Evolutionary conservation across 2,888 invertebrate genomes (phyloP), one percentile per base, ranked within the genome.

Genomic region (Nymphalis urticae): DNA sequence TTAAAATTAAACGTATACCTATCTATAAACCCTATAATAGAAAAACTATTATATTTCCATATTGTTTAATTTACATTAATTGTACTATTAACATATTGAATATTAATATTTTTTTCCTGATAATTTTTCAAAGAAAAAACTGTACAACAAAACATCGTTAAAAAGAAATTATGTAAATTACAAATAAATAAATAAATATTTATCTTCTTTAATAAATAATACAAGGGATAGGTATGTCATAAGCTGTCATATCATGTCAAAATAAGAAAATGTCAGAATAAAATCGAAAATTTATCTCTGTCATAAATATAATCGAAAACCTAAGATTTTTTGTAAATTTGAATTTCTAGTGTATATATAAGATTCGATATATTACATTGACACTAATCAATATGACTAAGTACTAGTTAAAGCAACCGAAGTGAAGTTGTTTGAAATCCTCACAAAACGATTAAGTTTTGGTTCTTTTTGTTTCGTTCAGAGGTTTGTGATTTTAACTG

Each of bases 401-500:
- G 13, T 58, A 19, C 36, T 58, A 42, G 27, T 58, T 58, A 13
- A 58, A 32, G 8, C 36, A 36, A 42, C 13, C 19, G 21, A 60
- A 47, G 32, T 53, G 32, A 16, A 56, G 27, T 47, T 54, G 42
- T 21, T 19, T 65, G 58, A 54, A 56, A 54, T 69, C 24, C 17
- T 47, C 17, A 47, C 58, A 47, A 62, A 68, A 51, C 32, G 54
- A 48, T 60, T 58, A 17, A 60, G 60, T 62, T 60, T 65, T 62
- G 56, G 42, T 60, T 60, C n/a, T 62, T 67, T 70, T 68, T 70
- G 62, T 72, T 61, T 72, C 61, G 62, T 62, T 65, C 36, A 56
- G 17, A 62, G 42, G 64, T 62, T 65, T 76, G 82, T 74, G 74
- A 79, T 75, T 78, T 81, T 83, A 88, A 80, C 85, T 79, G 79